Conservation (phyloP, 2,113 vertebrate genomes). For the Indicator maculatus region DNA sequence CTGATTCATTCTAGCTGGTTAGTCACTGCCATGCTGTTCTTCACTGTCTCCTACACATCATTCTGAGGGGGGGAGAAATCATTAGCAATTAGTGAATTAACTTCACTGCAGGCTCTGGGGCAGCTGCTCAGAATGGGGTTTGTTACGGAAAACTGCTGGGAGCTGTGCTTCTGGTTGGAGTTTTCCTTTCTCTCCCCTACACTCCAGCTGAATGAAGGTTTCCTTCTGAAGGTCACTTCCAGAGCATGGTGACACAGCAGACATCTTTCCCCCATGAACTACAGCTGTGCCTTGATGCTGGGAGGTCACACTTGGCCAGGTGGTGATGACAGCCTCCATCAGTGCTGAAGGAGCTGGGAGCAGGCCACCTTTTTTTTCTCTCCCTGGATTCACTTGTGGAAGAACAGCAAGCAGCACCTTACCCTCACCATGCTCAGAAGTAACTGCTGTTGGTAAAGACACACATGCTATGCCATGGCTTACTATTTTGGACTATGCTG, state of each 20-base stretch:
- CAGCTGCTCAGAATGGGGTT: background rate
- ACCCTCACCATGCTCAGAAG: background rate
- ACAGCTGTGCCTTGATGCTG: rapidly evolving
- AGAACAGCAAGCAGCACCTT: background rate
- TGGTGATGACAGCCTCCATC: background rate
- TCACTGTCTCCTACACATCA: constrained; percentile 4
- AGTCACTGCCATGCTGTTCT: background rate
- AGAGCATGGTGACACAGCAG: background rate
- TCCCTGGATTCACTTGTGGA: background rate
- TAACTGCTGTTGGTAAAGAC: background rate
- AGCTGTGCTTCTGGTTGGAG: background rate
- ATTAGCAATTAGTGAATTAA: background rate
- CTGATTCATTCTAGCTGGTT: background rate
- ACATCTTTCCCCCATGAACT: background rate
- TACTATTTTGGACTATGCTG: background rate
- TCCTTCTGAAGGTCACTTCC: background rate
- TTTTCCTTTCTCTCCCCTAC: background rate
- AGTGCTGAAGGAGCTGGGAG: background rate
- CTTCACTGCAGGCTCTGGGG: background rate
- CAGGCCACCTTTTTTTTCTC: background rate
- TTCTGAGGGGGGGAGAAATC: background rate
- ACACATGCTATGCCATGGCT: background rate
- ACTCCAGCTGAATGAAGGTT: background rate
- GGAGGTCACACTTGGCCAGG: background rate
- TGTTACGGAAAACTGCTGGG: background rate